Base-by-base conservation (phyloP, 2,888 invertebrate species). In the Caenorhabditis imperialis region DNA sequence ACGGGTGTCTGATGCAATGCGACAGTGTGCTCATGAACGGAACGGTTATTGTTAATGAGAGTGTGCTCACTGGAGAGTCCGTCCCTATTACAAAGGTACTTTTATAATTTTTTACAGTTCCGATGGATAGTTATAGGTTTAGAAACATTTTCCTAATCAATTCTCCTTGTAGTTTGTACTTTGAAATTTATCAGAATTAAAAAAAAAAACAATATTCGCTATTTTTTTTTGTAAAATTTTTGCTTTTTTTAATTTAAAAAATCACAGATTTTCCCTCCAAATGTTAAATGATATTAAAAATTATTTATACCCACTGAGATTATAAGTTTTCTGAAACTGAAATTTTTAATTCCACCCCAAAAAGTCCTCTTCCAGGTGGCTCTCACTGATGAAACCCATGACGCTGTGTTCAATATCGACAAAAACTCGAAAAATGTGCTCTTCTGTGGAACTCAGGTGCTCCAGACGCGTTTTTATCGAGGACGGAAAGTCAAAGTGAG, bases 51-150 rank as follows among this genome's bases (percentile, higher is more conserved):
- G 94, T 96, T 70, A 95, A 96, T 88, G 96, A 96, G 89, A 94
- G 94, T 88, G 94, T 95, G 93, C 91, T 96, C 3, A 96, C 96
- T 20, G 94, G 96, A 74, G 96, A 96, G 90, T 94, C 94, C 89
- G 93, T 95, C 3, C 96, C 96, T 3, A 93, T 95, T 7, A 93
- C 94, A 78, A 96, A 96, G 90, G 94, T 84, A 18, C n/a, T n/a
- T n/a, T n/a, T n/a, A n/a, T n/a, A n/a, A n/a, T n/a, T n/a, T n/a
- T n/a, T n/a, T n/a, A n/a, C n/a, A n/a, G n/a, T n/a, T n/a, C n/a
- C n/a, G n/a, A n/a, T n/a, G n/a, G n/a, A n/a, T n/a, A n/a, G n/a
- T n/a, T n/a, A n/a, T n/a, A n/a, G n/a, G n/a, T n/a, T n/a, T n/a
- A n/a, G n/a, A n/a, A n/a, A n/a, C n/a, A n/a, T n/a, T n/a, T n/a